Evolutionary conservation across 2,888 invertebrate species (phyloP), one percentile per base, ranked within the genome.

Genomic region (Prenolepis imparis): DNA sequence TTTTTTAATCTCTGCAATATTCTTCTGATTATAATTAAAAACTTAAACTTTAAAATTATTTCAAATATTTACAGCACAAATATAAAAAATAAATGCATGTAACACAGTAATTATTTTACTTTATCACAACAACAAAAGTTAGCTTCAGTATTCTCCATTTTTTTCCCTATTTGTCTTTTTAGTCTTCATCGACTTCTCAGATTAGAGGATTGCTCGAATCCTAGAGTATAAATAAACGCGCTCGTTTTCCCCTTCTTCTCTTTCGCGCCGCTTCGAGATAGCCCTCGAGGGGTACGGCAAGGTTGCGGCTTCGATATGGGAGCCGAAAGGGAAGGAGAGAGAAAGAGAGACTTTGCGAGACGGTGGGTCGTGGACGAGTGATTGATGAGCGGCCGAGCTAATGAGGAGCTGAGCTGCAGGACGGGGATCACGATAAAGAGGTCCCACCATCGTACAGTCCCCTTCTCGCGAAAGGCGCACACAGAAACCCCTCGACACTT

Each of bases 371-470:
- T 92, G 92, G 92, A 94, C 93, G 93, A 94, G 94, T 94, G 94
- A 94, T 94, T 94, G 94, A 94, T 94, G 94, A 94, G 93, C 92
- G 89, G 92, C 89, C 94, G 91, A 92, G 93, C 94, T 94, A 94
- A 94, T 94, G 94, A 94, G 94, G 94, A 94, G 94, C 93, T 92
- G 94, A 93, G 93, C 93, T 91, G 93, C 93, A 93, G 93, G 93
- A 93, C 93, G 92, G 93, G 92, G 92, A 95, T 94, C 94, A 92
- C 93, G 94, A 94, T 94, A 94, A 94, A 94, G 92, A 94, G 93
- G 93, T 94, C 92, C 93, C 92, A 93, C 92, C 92, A 91, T 89
- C 87, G 88, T 85, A 77, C 87, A 86, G 84, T 82, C 86, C 87
- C 89, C 88, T 89, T 90, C 90, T 88, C 89, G 66, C 66, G 39